Percentiles rank a stretch among this genome's conserved stretches.
phyloP scores from a whole-genome alignment of 2,797 vertebrate genomes.

The Poecilia gillii region DNA sequence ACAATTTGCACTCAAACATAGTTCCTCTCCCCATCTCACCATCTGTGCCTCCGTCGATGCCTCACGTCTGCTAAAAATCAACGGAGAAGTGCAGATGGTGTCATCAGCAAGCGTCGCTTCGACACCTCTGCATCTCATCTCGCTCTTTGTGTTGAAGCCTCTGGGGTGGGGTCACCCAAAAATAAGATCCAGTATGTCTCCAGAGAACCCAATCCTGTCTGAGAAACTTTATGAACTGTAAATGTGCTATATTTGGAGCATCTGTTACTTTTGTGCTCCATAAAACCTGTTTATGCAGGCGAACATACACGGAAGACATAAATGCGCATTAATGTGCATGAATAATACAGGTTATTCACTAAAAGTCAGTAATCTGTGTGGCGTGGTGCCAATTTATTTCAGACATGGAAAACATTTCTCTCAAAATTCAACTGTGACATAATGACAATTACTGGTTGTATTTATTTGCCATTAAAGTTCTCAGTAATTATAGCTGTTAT shows the following conservation, averaged over 20 bases:
- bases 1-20: slow-evolving; percentile 61
- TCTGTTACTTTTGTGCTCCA: neutral
- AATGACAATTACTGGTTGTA: neutral
- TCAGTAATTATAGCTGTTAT: slow-evolving; percentile 1
- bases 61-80: slow-evolving; percentile 61
- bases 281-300: slow-evolving; percentile 11
- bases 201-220: slow-evolving; percentile 27
- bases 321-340: neutral
- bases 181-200: slow-evolving; percentile 24
- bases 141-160: slow-evolving; percentile 3
- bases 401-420: neutral
- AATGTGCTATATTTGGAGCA: slow-evolving; percentile 19
- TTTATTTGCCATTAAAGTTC: slow-evolving; percentile 1
- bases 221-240: slow-evolving; percentile 31
- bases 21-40: slow-evolving; percentile 45
- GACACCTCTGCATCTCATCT: slow-evolving; percentile 39
- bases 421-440: slow-evolving; percentile 2
- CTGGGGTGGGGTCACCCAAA: slow-evolving; percentile 8
- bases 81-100: slow-evolving; percentile 57
- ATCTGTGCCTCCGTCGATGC: slow-evolving; percentile 60
- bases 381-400: neutral
- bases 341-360: neutral
- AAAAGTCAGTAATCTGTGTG: neutral
- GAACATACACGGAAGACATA: slow-evolving; percentile 2
- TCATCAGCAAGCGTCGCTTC: slow-evolving; percentile 41